phyloP scores from a whole-genome alignment of 2,888 invertebrate genomes.

The Hesperia comma region DNA sequence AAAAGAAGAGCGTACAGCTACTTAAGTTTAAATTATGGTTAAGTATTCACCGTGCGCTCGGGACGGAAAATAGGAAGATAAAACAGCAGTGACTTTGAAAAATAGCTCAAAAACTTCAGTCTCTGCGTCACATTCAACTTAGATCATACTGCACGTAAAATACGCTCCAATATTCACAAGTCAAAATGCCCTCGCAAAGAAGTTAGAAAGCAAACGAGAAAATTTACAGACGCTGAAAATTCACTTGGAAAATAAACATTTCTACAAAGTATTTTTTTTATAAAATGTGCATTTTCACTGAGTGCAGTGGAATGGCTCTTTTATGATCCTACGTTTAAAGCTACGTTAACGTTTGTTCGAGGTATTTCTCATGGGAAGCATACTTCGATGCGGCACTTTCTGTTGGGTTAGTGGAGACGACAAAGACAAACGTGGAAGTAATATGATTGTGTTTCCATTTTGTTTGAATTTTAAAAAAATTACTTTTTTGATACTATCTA shows the following conservation, averaged over 20 bases:
- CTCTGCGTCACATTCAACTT: slow-evolving; percentile 17
- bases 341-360: slow-evolving; percentile 42
- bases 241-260: slow-evolving; percentile 40
- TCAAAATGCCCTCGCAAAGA: slow-evolving; percentile 12
- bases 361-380: slow-evolving; percentile 41
- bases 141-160: slow-evolving; percentile 22
- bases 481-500: too few species aligned
- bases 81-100: slow-evolving; percentile 15
- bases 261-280: slow-evolving; percentile 49
- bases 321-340: slow-evolving; percentile 45
- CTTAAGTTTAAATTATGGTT: slow-evolving; percentile 28
- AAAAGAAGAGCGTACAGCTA: slow-evolving; percentile 22
- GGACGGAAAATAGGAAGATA: slow-evolving; percentile 24
- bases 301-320: slow-evolving; percentile 49
- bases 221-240: slow-evolving; percentile 39
- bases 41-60: slow-evolving; percentile 27
- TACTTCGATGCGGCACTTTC: slow-evolving; percentile 18
- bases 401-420: slow-evolving; percentile 1
- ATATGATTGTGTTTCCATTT: slow-evolving; percentile 1
- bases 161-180: slow-evolving; percentile 27
- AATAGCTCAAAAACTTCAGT: slow-evolving; percentile 6
- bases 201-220: slow-evolving; percentile 25
- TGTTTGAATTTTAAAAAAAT: neutral
- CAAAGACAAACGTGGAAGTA: neutral
- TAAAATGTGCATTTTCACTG: slow-evolving; percentile 54